phyloP scores from a whole-genome alignment of 1,140 invertebrate genomes.

The Lasioglossum baleicum region DNA sequence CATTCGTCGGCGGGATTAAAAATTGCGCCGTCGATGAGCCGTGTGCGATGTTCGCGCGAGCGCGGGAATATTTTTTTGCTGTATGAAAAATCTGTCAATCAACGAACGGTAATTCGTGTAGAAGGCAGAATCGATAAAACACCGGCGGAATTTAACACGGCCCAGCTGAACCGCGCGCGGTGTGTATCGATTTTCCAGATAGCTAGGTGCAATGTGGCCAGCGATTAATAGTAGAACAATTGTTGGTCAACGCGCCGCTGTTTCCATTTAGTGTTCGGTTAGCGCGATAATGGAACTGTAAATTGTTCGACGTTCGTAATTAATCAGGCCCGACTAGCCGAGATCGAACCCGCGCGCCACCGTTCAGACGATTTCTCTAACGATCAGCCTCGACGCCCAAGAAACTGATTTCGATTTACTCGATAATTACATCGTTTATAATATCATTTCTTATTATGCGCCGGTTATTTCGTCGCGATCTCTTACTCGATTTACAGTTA shows the following conservation, averaged over 20 bases:
- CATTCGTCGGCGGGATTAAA: neutral
- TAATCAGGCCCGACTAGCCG: conserved; percentile 53
- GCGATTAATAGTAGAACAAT: conserved; percentile 48
- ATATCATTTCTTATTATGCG: too few species aligned
- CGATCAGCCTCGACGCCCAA: too few species aligned
- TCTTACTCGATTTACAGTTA: too few species aligned
- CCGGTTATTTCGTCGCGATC: too few species aligned
- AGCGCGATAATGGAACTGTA: conserved; percentile 54
- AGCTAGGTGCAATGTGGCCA: conserved; percentile 28
- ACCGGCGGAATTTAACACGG: conserved; percentile 4
- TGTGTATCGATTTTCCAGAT: conserved; percentile 37
- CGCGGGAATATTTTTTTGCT: neutral
- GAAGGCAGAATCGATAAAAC: conserved; percentile 7
- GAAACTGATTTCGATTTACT: neutral
- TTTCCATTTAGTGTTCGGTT: conserved; percentile 48
- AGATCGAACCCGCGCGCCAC: conserved; percentile 8
- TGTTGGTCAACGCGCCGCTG: conserved; percentile 45
- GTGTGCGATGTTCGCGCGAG: neutral
- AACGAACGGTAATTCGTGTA: conserved; percentile 17
- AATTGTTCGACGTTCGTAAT: conserved; percentile 54
- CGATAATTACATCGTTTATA: too few species aligned
- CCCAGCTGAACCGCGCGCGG: neutral
- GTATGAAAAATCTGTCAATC: conserved; percentile 34
- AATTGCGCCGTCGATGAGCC: neutral
- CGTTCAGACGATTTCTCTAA: conserved; percentile 41